Conservation (phyloP, 2,888 invertebrate genomes). For the Dorcus hopei region DNA sequence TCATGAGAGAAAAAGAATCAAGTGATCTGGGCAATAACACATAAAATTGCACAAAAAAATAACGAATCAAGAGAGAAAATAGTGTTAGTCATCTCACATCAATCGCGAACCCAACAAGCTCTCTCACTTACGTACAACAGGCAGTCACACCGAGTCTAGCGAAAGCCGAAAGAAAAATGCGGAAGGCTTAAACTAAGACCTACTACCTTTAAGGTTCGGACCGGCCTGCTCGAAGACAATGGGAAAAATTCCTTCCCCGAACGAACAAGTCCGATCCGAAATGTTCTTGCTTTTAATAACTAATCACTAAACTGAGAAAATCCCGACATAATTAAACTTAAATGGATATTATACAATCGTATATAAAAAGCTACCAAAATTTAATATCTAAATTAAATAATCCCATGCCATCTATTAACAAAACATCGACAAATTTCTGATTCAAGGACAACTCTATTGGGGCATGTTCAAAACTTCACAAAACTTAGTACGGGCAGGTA, state of each 20-base stretch:
- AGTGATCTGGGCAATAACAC: slow-evolving; percentile 2
- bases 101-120: background rate
- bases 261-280: slow-evolving; percentile 8
- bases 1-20: slow-evolving; percentile 10
- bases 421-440: slow-evolving; percentile 17
- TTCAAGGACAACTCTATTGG: slow-evolving; percentile 23
- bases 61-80: background rate
- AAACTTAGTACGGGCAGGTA: background rate
- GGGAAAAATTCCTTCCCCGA: too few species aligned
- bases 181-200: slow-evolving; percentile 42
- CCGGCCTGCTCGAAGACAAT: slow-evolving; percentile 6
- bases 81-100: slow-evolving; percentile 7
- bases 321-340: slow-evolving; percentile 24
- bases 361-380: slow-evolving; percentile 29
- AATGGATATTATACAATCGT: slow-evolving; percentile 27
- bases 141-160: slow-evolving; percentile 41
- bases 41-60: slow-evolving; percentile 9
- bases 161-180: slow-evolving; percentile 42
- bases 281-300: slow-evolving; percentile 10
- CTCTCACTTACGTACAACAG: too few species aligned
- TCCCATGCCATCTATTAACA: slow-evolving; percentile 28
- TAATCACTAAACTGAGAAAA: slow-evolving; percentile 25
- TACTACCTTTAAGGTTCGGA: slow-evolving; percentile 28
- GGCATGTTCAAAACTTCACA: background rate
- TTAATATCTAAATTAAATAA: slow-evolving; percentile 22